Evolutionary conservation across 2,113 vertebrate species (phyloP).

Genomic region (Dendropsophus ebraccatus): DNA sequence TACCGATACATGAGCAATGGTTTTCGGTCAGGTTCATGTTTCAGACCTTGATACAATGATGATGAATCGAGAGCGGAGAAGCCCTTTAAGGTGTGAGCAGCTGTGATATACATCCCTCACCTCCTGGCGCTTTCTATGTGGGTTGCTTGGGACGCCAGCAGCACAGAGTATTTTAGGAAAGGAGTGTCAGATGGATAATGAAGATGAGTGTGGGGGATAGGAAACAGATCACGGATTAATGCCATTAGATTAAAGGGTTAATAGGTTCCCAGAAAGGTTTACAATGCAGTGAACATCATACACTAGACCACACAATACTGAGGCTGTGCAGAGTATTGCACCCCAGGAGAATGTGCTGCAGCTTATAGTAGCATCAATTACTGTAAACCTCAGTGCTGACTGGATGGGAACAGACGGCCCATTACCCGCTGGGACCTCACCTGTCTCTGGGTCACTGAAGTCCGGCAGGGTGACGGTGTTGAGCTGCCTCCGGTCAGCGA

Average conservation of each 20-base stretch:
- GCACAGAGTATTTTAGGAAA: not conserved
- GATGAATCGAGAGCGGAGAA: too few species aligned
- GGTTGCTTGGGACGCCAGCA: not conserved
- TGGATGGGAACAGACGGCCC: too few species aligned
- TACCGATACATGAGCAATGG: too few species aligned
- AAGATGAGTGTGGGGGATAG: not conserved
- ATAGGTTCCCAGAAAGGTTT: not conserved
- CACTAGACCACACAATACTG: too few species aligned
- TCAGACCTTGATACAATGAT: too few species aligned
- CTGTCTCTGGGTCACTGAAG: conserved; percentile 97
- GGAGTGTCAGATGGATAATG: not conserved
- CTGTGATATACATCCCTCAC: too few species aligned
- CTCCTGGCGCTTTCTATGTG: too few species aligned
- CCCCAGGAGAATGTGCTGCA: not conserved
- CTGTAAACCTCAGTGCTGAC: too few species aligned
- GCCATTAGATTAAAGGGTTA: not conserved
- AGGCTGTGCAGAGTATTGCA: not conserved
- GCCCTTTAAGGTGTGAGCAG: too few species aligned
- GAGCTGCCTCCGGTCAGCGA: conserved; percentile 93
- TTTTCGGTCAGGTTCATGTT: too few species aligned
- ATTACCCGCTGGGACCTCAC: conserved; percentile 70
- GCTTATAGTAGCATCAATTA: too few species aligned
- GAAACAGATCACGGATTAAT: not conserved
- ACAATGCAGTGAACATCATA: not conserved
- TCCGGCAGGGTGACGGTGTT: conserved; percentile 95